Evolutionary conservation across 2,888 invertebrate genomes (phyloP), one percentile per base, ranked within the genome.

Genomic region (Mongoloraphidia duomilia): DNA sequence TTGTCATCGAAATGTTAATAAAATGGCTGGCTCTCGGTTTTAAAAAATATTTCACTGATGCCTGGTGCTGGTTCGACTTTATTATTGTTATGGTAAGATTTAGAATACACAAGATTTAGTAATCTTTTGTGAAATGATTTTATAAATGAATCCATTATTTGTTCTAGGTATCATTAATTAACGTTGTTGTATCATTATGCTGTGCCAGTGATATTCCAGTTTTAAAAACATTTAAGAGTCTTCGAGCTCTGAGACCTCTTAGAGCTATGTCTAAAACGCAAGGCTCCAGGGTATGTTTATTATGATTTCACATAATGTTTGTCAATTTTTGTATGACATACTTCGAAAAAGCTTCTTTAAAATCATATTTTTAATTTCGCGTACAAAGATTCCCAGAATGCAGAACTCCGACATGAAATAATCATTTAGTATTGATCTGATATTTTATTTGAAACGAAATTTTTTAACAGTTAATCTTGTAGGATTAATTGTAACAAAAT

Each of bases 41-140:
- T 70, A 87, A 87, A 66, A 91, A 91, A 67, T 97, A 97, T 73
- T 97, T 96, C 70, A 94, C 93, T 44, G 95, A 96, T 65, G 95
- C 95, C 53, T 97, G 96, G 96, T 96, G 96, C 74, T 96, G 95
- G 96, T 83, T 97, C 62, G 96, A 97, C 76, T 96, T 97, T 73
- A 83, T 95, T 66, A 97, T 97, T 72, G 96, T 96, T 61, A 91
- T 92, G 87, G 96, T 93, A 77, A 81, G 81, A 67, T 12, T 12
- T 39, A 9, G 8, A 39, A 10, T 8, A 10, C 12, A 39, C 12
- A 39, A 13, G 8, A 1, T 12, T 39, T 9, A 2, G 3, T 35
- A 9, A 34, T 39, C n/a, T 26, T 17, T 10, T 35, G 11, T 12
- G 33, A 34, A 12, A 17, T 41, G 40, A 36, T 11, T 13, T 2